Percentiles rank a stretch among this genome's conserved stretches.
Evolutionary conservation across 2,113 vertebrate genomes (phyloP).

Genomic region (Suncus etruscus): DNA sequence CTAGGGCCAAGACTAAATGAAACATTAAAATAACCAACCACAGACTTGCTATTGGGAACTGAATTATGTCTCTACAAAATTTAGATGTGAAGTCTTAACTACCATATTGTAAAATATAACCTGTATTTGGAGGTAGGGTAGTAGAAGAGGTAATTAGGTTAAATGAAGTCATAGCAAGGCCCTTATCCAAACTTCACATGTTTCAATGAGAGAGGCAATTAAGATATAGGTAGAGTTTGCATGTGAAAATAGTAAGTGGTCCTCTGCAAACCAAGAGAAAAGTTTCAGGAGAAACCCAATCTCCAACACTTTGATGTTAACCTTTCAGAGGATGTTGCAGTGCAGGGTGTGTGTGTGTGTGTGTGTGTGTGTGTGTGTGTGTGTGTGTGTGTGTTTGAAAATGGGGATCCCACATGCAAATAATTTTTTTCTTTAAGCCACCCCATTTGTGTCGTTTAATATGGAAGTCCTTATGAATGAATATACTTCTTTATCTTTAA

Average conservation of each 20-base stretch:
- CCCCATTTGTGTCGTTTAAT: neutral
- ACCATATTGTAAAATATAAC: neutral
- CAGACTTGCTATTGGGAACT: neutral
- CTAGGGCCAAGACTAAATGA: neutral
- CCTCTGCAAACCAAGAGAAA: neutral
- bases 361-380: no score
- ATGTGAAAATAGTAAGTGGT: neutral
- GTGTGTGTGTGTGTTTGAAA: no score
- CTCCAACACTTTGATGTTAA: neutral
- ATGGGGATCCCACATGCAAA: no score
- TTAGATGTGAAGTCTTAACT: neutral
- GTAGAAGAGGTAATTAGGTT: slow-evolving; percentile 20
- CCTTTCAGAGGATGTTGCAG: neutral
- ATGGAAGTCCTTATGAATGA: neutral
- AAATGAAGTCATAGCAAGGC: neutral
- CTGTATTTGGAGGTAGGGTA: neutral
- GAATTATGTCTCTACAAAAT: neutral
- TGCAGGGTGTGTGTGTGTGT: no score
- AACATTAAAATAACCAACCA: neutral
- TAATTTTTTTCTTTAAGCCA: no score
- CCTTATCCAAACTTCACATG: neutral
- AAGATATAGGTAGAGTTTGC: neutral
- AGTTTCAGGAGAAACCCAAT: neutral
- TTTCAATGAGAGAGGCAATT: slow-evolving; percentile 8
- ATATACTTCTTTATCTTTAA: neutral